Conservation (phyloP, 2,113 vertebrate genomes). For the Dasyurus viverrinus region DNA sequence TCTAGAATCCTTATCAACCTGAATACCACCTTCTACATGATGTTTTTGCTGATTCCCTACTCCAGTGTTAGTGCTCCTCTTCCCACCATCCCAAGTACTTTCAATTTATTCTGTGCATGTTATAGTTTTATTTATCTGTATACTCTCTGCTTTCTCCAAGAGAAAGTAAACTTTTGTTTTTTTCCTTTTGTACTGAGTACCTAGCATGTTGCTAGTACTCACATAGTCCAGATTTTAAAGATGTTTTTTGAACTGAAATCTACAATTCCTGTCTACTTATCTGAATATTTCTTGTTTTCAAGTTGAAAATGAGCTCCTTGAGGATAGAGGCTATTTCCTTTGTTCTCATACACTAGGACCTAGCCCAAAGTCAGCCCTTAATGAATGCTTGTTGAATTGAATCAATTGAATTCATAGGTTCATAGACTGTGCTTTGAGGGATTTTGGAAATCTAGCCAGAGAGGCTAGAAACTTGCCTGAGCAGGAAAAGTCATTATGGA, state of each 20-base stretch:
- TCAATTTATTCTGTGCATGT: neutral
- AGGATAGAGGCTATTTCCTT: neutral
- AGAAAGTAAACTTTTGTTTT: neutral
- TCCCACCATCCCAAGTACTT: neutral
- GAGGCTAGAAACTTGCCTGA: neutral
- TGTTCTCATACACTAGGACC: neutral
- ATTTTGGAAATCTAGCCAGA: neutral
- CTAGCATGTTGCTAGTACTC: neutral
- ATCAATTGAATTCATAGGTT: neutral
- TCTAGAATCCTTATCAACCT: neutral
- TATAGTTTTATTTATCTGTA: neutral
- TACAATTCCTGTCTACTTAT: neutral
- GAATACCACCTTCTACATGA: neutral
- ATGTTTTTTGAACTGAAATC: neutral
- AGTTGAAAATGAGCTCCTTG: neutral
- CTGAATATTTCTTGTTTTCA: neutral
- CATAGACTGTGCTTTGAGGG: neutral
- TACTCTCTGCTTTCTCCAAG: neutral
- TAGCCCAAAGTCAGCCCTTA: neutral
- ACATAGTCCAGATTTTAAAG: neutral
- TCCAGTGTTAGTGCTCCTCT: neutral
- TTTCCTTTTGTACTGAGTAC: neutral
- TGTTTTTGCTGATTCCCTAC: neutral
- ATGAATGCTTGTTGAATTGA: neutral
- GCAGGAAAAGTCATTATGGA: neutral